Base-by-base conservation (phyloP, 2,113 vertebrate species). In the Steatornis caripensis region DNA sequence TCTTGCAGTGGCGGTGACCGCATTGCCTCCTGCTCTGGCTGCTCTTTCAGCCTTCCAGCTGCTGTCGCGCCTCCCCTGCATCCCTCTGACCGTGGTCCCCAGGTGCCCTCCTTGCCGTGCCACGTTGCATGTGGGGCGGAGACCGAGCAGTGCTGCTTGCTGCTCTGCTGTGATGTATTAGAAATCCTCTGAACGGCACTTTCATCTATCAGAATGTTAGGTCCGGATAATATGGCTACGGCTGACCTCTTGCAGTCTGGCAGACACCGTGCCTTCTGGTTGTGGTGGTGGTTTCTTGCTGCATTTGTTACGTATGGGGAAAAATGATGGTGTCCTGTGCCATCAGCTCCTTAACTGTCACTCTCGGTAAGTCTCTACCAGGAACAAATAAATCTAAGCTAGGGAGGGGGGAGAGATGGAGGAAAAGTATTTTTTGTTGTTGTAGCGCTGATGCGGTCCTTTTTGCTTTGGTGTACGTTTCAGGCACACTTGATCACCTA, bases 101-200 rank as follows among this genome's bases (percentile, higher is more conserved):
- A 9, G 51, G 26, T 18, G 37, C 24, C 46, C 30, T 36, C 51
- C 30, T 55, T 74, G 66, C 46, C 3, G 1, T 65, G 51, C 37
- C 22, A 6, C 14, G 0, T 14, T 6, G 2, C 6, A 4, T 43
- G 27, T 1, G 2, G 46, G 36, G 9, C 16, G 2, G 46, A 49
- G 70, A 36, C n/a, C 0, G 3, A 66, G 82, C 58, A 22, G 21
- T 24, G 22, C 22, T 18, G 27, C 21, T 57, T 29, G 30, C 51
- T 36, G 0, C n/a, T 43, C 75, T 1, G 2, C n/a, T 7, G 0
- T 17, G 53, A 54, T 34, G 27, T 15, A 1, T 27, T 39, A 65
- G 32, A 45, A 78, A n/a, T 51, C 15, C 37, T 54, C 51, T 37
- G 12, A 64, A 51, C 0, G 5, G 23, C 3, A 2, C 11, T 76